Percentiles rank a stretch among this genome's conserved stretches.
Evolutionary conservation across 2,797 vertebrate species (phyloP).

Genomic region (Sardinella longiceps): DNA sequence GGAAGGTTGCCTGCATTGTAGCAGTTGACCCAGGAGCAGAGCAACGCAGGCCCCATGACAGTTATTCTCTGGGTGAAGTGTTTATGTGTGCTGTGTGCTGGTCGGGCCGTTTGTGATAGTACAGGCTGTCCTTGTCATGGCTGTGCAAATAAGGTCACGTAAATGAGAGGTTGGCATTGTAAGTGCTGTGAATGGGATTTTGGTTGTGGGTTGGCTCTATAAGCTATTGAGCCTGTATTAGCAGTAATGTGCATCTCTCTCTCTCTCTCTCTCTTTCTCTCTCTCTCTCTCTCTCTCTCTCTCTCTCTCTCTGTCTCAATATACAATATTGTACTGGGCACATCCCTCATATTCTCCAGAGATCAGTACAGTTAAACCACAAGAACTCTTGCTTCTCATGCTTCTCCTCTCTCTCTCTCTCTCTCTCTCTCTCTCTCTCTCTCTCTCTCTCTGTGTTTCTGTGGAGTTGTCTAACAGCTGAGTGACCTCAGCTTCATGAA

Average conservation of each 20-base stretch:
- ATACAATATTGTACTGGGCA: background rate
- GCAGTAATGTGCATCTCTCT: background rate
- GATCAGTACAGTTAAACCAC: background rate
- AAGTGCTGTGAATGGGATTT: background rate
- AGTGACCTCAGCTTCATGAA: constrained; percentile 58
- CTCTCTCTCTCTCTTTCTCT: background rate
- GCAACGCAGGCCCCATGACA: background rate
- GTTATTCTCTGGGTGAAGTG: constrained; percentile 14
- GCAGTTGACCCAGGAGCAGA: constrained; percentile 16
- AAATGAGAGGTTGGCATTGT: constrained; percentile 11
- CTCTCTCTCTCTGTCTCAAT: constrained; percentile 4
- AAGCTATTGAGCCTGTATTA: background rate
- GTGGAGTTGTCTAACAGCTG: constrained; percentile 32
- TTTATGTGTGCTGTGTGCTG: constrained; percentile 5
- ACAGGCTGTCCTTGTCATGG: constrained; percentile 13
- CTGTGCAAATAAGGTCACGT: constrained; percentile 10
- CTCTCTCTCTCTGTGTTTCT: background rate
- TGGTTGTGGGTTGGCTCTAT: background rate
- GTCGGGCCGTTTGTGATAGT: background rate
- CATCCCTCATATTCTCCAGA: background rate
- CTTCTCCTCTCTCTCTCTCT: background rate
- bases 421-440: background rate
- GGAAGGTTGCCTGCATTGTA: background rate
- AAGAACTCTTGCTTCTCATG: background rate
- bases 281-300: constrained; percentile 23